Evolutionary conservation across 2,888 invertebrate genomes (phyloP).

Genomic region (Melanotus villosus): DNA sequence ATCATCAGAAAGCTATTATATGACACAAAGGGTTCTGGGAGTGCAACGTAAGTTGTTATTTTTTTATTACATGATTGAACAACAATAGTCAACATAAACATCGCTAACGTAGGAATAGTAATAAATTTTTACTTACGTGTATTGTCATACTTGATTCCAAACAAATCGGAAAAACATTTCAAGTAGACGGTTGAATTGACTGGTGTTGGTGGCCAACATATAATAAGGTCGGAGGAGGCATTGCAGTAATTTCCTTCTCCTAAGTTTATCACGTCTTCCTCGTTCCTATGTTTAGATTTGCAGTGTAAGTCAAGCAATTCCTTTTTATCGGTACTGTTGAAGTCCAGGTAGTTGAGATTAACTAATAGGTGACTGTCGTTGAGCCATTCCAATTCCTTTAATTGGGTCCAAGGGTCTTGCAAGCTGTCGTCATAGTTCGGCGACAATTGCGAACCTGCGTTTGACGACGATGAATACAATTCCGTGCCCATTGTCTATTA

Average conservation of each 20-base stretch:
- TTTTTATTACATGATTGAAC: background rate
- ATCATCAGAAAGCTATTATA: background rate
- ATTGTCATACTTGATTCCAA: slow-evolving; percentile 85
- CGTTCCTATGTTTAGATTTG: slow-evolving; percentile 28
- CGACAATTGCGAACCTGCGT: background rate
- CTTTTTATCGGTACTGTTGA: slow-evolving; percentile 33
- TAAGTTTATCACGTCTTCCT: slow-evolving; percentile 3
- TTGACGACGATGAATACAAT: background rate
- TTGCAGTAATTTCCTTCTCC: slow-evolving; percentile 70
- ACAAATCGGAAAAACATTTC: slow-evolving; percentile 84
- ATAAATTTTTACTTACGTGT: slow-evolving; percentile 79
- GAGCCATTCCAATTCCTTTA: slow-evolving; percentile 33
- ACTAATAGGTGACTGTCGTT: slow-evolving; percentile 37
- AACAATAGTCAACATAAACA: background rate
- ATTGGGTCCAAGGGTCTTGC: slow-evolving; percentile 25
- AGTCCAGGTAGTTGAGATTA: slow-evolving; percentile 30
- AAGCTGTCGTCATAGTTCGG: slow-evolving; percentile 23
- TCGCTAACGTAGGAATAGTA: too few relatives aligned
- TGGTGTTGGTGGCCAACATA: slow-evolving; percentile 89
- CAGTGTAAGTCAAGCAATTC: slow-evolving; percentile 33
- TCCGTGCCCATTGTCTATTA: slow-evolving; percentile 14
- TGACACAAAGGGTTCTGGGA: background rate
- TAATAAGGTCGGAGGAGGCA: slow-evolving; percentile 80
- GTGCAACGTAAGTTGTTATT: background rate
- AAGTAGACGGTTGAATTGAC: slow-evolving; percentile 79